These are phyloP conservation scores for Notiomystis cincta DNA, from an alignment of 2,113 vertebrate genomes.

Conservation along the genomic window DNA sequence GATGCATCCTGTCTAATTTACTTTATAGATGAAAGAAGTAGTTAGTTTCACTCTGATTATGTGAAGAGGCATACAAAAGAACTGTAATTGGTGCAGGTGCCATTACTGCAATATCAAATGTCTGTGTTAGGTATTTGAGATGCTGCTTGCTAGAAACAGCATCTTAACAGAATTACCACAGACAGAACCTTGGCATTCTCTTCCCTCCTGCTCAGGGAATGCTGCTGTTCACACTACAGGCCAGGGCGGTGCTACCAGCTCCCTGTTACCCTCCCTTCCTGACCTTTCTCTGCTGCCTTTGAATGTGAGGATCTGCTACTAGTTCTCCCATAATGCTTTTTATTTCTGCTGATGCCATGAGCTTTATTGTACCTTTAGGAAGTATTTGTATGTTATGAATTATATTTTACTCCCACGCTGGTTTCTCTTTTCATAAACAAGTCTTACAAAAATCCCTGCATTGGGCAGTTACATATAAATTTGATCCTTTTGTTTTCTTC, in stretches of 20 bases:
- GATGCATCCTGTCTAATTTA: background rate
- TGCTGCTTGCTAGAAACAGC: background rate
- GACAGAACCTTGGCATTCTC: background rate
- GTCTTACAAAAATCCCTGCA: background rate
- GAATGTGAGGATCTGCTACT: background rate
- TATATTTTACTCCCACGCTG: background rate
- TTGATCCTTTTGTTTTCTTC: slow-evolving; percentile 37
- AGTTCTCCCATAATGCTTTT: slow-evolving; percentile 9
- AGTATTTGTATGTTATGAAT: slow-evolving; percentile 13
- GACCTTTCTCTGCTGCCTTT: background rate
- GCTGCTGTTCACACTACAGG: background rate
- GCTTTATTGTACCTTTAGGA: slow-evolving; percentile 29
- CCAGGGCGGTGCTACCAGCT: background rate
- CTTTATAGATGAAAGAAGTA: background rate
- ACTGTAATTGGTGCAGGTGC: background rate
- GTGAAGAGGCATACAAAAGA: background rate
- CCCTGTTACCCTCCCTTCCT: background rate
- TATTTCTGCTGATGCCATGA: background rate
- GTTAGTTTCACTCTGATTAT: background rate
- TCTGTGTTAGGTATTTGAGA: background rate
- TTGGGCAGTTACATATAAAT: background rate
- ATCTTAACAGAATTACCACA: background rate
- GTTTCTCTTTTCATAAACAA: slow-evolving; percentile 38
- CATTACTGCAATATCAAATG: background rate
- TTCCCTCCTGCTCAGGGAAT: background rate